A percentile compares a stretch with the other conserved stretches of the same genome.
These are phyloP conservation scores for Butorides virescens DNA, from an alignment of 2,113 vertebrate species.

Conservation along the genomic window DNA sequence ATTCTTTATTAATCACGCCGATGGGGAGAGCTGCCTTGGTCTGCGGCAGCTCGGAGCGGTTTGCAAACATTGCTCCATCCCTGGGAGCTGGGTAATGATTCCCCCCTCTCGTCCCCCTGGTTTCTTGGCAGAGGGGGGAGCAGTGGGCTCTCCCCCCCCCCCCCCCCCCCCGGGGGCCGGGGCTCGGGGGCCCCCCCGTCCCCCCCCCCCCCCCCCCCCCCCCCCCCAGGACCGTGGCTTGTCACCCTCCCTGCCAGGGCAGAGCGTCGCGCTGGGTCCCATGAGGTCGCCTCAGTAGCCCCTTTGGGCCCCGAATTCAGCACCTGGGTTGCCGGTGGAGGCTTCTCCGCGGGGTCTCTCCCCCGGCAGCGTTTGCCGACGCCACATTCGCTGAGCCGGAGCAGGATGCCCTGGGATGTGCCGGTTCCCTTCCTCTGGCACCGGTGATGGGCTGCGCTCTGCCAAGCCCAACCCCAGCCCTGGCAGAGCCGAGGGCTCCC, in stretches of 20 bases:
- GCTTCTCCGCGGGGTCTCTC: background rate
- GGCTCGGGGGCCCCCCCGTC: no score
- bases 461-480: rapidly evolving
- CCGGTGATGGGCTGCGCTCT: rapidly evolving
- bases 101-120: rapidly evolving
- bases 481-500: background rate
- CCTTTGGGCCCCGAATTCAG: background rate
- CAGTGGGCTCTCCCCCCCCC: background rate
- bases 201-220: rapidly evolving
- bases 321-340: rapidly evolving
- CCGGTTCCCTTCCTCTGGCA: rapidly evolving
- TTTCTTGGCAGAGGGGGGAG: background rate
- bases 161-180: no score
- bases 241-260: background rate
- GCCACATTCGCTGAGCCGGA: rapidly evolving
- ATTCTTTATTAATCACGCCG: slow-evolving; percentile 24
- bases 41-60: background rate
- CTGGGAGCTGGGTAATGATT: background rate
- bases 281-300: background rate
- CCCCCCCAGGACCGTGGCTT: rapidly evolving
- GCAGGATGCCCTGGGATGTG: rapidly evolving
- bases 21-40: background rate
- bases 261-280: background rate
- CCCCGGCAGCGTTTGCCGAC: rapidly evolving
- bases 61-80: background rate